A percentile compares a stretch with the other conserved stretches of the same genome.
These are phyloP conservation scores for Conger conger DNA, from an alignment of 2,113 vertebrate species.

Conservation along the genomic window DNA sequence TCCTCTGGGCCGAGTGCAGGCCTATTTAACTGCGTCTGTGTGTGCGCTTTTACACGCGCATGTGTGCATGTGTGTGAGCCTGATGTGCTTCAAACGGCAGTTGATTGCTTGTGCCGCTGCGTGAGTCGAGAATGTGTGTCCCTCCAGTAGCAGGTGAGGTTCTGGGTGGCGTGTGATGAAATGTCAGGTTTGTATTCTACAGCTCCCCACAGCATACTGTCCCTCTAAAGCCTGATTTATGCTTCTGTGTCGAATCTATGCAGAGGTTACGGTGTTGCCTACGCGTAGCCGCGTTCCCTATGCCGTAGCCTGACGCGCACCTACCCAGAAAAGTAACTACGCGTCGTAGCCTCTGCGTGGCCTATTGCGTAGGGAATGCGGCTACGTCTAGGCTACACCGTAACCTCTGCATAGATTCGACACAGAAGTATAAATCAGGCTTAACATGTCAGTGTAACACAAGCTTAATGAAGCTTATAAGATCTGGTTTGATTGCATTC, in stretches of 20 bases:
- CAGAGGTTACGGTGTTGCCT: too few relatives aligned
- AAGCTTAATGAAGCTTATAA: neutral
- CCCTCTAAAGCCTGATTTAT: too few relatives aligned
- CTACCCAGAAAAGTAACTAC: too few relatives aligned
- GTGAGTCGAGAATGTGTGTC: neutral
- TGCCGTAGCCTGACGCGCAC: too few relatives aligned
- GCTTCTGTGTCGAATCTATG: too few relatives aligned
- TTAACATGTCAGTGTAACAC: conserved; percentile 13
- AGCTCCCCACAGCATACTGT: neutral
- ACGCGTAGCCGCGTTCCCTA: too few relatives aligned
- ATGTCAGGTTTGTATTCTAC: neutral
- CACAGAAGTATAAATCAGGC: too few relatives aligned
- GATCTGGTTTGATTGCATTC: neutral
- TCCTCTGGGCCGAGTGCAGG: neutral
- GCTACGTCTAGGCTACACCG: too few relatives aligned
- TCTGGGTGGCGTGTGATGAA: neutral
- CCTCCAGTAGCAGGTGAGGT: neutral
- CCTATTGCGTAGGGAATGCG: too few relatives aligned
- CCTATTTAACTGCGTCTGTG: neutral
- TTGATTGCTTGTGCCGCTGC: neutral
- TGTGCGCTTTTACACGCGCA: neutral
- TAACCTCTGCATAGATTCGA: too few relatives aligned
- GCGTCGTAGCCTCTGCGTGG: too few relatives aligned
- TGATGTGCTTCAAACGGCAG: neutral
- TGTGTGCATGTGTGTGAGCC: neutral